A percentile compares a stretch with the other conserved stretches of the same genome.
phyloP scores from a whole-genome alignment of 2,113 vertebrate species.

The Pan paniscus region DNA sequence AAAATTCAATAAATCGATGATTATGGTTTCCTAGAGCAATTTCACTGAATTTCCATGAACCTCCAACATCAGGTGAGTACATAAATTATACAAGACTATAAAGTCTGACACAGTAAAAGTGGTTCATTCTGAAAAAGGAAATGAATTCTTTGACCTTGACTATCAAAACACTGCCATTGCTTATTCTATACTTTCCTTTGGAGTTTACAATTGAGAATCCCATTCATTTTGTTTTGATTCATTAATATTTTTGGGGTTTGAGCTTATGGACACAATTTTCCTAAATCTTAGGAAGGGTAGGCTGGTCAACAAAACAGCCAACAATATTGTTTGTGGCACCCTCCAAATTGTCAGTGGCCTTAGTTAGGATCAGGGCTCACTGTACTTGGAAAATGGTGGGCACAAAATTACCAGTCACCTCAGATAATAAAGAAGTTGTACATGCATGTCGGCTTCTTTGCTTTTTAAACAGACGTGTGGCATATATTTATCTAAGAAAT shows the following conservation, averaged over 20 bases:
- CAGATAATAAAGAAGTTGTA: neutral
- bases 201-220: neutral
- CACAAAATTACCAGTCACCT: neutral
- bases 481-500: neutral
- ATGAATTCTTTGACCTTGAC: conserved; percentile 60
- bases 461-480: neutral
- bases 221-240: neutral
- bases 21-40: conserved; percentile 48
- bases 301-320: neutral
- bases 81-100: conserved; percentile 58
- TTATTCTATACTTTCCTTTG: conserved; percentile 21
- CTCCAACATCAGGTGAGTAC: conserved; percentile 13
- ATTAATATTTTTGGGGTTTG: neutral
- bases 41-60: conserved; percentile 41
- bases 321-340: neutral
- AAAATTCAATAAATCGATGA: conserved; percentile 53
- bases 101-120: conserved; percentile 53
- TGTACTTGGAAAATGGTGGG: neutral
- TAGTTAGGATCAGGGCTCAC: neutral
- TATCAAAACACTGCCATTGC: conserved; percentile 19
- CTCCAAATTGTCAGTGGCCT: neutral
- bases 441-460: neutral
- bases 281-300: neutral
- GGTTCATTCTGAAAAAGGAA: conserved; percentile 52
- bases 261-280: neutral